Evolutionary conservation across 2,888 invertebrate species (phyloP).

Genomic region (Thera britannica): DNA sequence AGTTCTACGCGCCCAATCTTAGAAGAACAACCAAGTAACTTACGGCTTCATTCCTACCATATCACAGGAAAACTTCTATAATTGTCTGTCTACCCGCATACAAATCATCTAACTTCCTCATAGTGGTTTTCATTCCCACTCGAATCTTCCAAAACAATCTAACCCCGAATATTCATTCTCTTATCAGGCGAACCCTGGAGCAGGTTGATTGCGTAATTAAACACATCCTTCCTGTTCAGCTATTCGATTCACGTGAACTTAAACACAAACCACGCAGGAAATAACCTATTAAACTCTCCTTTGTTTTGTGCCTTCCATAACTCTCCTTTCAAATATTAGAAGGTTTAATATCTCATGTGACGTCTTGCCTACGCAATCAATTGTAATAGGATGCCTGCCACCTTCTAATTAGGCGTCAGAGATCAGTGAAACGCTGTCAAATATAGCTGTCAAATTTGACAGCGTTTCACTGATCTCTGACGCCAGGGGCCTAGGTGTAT

Average conservation of each 20-base stretch:
- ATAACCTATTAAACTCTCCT: slow-evolving; percentile 42
- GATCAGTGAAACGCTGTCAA: too few relatives aligned
- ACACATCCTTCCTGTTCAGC: slow-evolving; percentile 33
- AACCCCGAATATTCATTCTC: slow-evolving; percentile 20
- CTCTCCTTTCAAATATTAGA: slow-evolving; percentile 18
- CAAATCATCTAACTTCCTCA: slow-evolving; percentile 16
- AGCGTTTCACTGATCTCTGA: too few relatives aligned
- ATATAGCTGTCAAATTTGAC: too few relatives aligned
- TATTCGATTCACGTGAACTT: slow-evolving; percentile 39
- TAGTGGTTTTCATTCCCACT: slow-evolving; percentile 16
- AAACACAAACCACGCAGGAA: slow-evolving; percentile 36
- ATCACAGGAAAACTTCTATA: slow-evolving; percentile 16
- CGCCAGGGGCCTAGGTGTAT: too few relatives aligned
- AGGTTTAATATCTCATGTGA: not conserved
- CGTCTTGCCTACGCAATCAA: not conserved
- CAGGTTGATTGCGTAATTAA: slow-evolving; percentile 36
- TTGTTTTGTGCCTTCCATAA: slow-evolving; percentile 36
- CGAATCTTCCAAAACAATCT: slow-evolving; percentile 28
- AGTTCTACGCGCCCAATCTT: too few relatives aligned
- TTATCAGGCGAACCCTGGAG: slow-evolving; percentile 27
- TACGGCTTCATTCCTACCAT: not conserved
- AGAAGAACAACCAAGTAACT: too few relatives aligned
- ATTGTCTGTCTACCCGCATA: slow-evolving; percentile 5
- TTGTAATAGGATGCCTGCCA: not conserved
- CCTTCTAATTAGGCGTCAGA: too few relatives aligned